phyloP scores from a whole-genome alignment of 2,113 vertebrate genomes.

The Elephantulus edwardii region DNA sequence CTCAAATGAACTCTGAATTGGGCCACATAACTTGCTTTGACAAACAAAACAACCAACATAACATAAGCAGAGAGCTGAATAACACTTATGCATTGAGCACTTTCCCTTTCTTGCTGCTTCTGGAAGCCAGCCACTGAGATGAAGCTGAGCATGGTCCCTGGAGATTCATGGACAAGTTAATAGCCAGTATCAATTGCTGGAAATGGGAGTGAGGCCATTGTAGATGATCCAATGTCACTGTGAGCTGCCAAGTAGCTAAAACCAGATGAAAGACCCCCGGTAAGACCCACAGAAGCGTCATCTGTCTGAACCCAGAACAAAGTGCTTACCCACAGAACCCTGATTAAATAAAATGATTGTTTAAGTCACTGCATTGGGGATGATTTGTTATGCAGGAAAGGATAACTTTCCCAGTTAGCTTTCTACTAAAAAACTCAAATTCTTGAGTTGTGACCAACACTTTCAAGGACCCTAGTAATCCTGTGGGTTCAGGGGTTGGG shows the following conservation, averaged over 20 bases:
- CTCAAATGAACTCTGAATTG: not conserved
- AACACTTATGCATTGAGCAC: not conserved
- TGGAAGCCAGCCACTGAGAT: not conserved
- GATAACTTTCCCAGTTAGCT: not conserved
- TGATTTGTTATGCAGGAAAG: not conserved
- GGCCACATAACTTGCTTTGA: not conserved
- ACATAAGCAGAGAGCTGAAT: slow-evolving; percentile 40
- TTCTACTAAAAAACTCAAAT: too few relatives aligned
- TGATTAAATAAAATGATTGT: not conserved
- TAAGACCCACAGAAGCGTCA: not conserved
- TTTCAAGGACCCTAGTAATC: not conserved
- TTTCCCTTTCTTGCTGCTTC: not conserved
- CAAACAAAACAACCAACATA: slow-evolving; percentile 14
- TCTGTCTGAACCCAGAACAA: slow-evolving; percentile 2
- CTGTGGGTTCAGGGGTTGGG: too few relatives aligned
- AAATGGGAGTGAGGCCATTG: not conserved
- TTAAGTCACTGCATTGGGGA: not conserved
- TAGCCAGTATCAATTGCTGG: not conserved
- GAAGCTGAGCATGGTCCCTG: not conserved
- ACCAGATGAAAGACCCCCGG: not conserved
- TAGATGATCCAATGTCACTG: not conserved
- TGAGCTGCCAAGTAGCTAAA: not conserved
- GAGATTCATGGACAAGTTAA: not conserved
- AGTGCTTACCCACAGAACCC: not conserved
- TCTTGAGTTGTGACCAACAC: not conserved